Conservation (phyloP, 2,888 invertebrate species). For the Drosophila mercatorum region DNA sequence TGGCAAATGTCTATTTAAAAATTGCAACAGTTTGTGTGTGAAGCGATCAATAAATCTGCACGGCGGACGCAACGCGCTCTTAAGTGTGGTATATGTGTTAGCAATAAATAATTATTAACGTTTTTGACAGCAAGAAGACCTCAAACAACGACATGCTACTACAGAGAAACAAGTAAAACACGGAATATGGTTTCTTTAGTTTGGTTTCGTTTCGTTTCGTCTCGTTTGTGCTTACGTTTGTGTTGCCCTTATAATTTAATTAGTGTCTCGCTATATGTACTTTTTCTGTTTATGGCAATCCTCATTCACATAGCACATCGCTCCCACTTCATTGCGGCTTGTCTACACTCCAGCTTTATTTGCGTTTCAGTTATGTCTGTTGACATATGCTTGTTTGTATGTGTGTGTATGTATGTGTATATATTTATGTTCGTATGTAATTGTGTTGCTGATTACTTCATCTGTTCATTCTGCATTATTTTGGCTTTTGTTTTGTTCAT, state of each 20-base stretch:
- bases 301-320: conserved; percentile 7
- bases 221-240: conserved; percentile 44
- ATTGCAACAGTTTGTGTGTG: conserved; percentile 22
- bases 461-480: conserved; percentile 35
- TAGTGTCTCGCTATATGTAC: conserved; percentile 52
- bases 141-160: conserved; percentile 69
- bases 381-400: conserved; percentile 42
- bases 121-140: conserved; percentile 46
- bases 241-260: conserved; percentile 56
- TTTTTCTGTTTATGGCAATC: conserved; percentile 22
- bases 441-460: conserved; percentile 51
- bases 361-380: conserved; percentile 44
- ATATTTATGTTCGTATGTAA: conserved; percentile 24
- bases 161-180: conserved; percentile 81
- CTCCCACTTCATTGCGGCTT: conserved; percentile 20
- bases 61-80: conserved; percentile 28
- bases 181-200: conserved; percentile 54
- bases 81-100: conserved; percentile 52
- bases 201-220: conserved; percentile 31
- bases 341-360: conserved; percentile 27
- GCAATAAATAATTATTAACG: conserved; percentile 44
- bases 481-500: conserved; percentile 65
- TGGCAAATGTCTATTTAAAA: conserved; percentile 8
- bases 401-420: conserved; percentile 7
- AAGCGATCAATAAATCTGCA: conserved; percentile 46